Base-by-base conservation (phyloP, 1,140 invertebrate species). In the Drosophila parvula region DNA sequence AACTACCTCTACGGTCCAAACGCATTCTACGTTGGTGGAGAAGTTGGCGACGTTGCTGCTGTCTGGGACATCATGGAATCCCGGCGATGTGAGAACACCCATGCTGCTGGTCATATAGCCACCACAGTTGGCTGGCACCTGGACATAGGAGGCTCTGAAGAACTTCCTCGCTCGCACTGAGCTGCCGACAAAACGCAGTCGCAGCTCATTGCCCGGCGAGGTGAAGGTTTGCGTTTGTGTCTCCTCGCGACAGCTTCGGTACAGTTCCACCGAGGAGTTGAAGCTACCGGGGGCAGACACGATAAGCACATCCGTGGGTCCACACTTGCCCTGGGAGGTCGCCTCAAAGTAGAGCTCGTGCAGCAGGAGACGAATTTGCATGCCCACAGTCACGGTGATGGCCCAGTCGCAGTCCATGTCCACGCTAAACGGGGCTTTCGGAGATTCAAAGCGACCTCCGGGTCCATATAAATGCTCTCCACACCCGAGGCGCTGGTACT, bases 81-180 rank as follows among this genome's bases (percentile, higher is more conserved):
- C 95, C 11, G 97, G 97, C 5, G 96, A 97, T 27, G 94, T 93
- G 76, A 98, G 95, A 0, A 94, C 93, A 0, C 97, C 97, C n/a
- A 73, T 88, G 11, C 90, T 92, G 9, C 94, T 92, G 5, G 11
- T 94, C 34, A 97, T 74, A 36, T 78, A 93, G 10, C 97, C 97
- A 18, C 97, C 97, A 92, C 97, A 98, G 91, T 95, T 56, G 7
- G 81, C 78, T 2, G 60, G 58, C 14, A 65, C 36, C 10, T 67
- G 47, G 11, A n/a, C 51, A 38, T 80, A 91, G n/a, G 18, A 53
- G 43, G 74, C 81, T 94, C 93, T 95, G 94, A 97, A 45, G 79
- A 81, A 51, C 96, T 93, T 74, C 91, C 86, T 91, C 95, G 96
- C 16, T 94, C 96, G 76, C 28, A 92, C 94, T 1, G 90, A 74